Evolutionary conservation across 2,113 vertebrate species (phyloP).

Genomic region (Engraulis encrasicolus): DNA sequence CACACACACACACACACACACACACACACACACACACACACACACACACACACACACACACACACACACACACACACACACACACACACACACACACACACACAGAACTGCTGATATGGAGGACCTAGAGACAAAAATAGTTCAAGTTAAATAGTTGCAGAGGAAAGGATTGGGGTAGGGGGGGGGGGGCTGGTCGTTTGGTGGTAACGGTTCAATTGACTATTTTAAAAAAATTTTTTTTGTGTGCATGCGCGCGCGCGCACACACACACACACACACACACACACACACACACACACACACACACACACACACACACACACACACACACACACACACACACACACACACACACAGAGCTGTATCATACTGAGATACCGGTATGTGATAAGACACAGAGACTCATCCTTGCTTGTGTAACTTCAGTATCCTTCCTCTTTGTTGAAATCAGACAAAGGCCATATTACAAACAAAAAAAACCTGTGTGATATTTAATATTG

Average conservation of each 20-base stretch:
- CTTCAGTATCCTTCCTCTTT: background rate
- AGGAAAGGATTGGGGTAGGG: slow-evolving; percentile 6
- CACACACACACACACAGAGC: background rate
- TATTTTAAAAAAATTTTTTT: slow-evolving; percentile 71
- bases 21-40: no score
- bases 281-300: slow-evolving; percentile 19
- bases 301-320: background rate
- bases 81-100: no score
- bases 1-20: no score
- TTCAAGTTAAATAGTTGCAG: slow-evolving; percentile 61
- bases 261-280: slow-evolving; percentile 34
- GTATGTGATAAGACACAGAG: background rate
- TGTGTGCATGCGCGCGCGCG: slow-evolving; percentile 44
- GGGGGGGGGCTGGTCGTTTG: slow-evolving; percentile 55
- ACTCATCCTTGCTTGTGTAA: background rate
- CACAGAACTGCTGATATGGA: no score
- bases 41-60: no score
- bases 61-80: no score
- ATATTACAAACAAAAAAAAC: no score
- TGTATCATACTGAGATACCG: no score
- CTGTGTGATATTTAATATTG: no score
- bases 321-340: background rate
- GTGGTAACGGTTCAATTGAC: slow-evolving; percentile 61
- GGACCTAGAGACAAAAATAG: slow-evolving; percentile 53
- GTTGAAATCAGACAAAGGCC: background rate